phyloP scores from a whole-genome alignment of 1,140 invertebrate genomes.

The Polypedilum vanderplanki region DNA sequence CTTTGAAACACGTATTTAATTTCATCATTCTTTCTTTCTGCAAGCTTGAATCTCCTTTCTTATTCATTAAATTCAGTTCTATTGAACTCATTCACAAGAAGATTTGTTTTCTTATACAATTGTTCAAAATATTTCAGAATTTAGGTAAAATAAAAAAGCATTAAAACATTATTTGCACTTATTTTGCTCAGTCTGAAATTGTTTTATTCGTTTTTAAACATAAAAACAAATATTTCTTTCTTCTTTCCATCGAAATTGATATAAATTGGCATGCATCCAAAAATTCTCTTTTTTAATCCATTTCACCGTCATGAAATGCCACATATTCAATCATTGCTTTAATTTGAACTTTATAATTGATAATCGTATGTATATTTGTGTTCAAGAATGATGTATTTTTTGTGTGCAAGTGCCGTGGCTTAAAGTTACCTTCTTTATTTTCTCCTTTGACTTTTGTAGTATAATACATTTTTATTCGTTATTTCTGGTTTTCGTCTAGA shows the following conservation, averaged over 20 bases:
- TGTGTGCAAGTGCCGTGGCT: no score
- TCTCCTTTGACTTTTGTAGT: no score
- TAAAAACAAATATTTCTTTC: not conserved
- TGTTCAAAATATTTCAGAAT: no score
- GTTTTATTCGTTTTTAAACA: no score
- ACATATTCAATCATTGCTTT: no score
- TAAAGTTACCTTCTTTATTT: no score
- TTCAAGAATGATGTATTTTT: not conserved
- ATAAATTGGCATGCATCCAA: not conserved
- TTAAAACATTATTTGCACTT: no score
- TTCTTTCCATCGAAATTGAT: not conserved
- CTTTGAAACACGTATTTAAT: slow-evolving; percentile 26
- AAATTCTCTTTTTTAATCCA: not conserved
- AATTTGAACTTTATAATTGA: no score
- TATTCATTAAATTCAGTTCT: not conserved
- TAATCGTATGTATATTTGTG: not conserved
- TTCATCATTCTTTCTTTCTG: not conserved
- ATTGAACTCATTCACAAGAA: no score
- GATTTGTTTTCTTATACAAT: no score
- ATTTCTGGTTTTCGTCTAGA: not conserved
- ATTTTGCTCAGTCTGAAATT: no score
- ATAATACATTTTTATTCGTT: not conserved
- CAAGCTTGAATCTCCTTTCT: not conserved
- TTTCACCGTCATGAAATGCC: not conserved
- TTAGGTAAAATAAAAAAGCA: no score